Evolutionary conservation across 2,797 vertebrate genomes (phyloP), one percentile per base, ranked within the genome.

Genomic region (Chromis chromis): DNA sequence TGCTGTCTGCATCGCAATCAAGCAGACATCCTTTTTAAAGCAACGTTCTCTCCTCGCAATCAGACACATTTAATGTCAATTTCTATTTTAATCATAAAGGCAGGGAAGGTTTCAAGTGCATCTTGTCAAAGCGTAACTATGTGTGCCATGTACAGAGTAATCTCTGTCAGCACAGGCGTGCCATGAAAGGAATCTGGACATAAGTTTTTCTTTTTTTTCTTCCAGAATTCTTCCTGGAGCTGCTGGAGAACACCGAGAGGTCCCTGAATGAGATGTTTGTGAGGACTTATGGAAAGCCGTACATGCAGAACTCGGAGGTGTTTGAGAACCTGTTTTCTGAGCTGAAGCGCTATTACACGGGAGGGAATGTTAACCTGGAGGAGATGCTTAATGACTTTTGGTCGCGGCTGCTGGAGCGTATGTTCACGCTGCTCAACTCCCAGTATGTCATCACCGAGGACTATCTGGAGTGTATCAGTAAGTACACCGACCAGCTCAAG

Each of bases 371-470:
- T 36, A 98, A 98, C 89, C 89, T 99, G 91, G 97, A 99, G 78
- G 98, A 99, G 83, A 97, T 98, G 96, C 95, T 99, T 50, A 97
- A 96, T 12, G 98, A 99, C 90, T 99, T 99, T 92, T 99, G 98
- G 98, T 96, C 96, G 1, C 95, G 96, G 59, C 94, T 99, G 68
- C 93, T 99, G 92, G 98, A 99, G 83, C 93, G 98, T n/a, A 99
- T 99, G 97, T 99, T 99, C 91, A 97, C 96, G 74, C 95, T 99
- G 63, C 96, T 99, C 82, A 99, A 99, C 91, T 97, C 98, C 0
- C 97, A 99, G 90, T 99, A 97, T 63, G 94, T 97, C 86, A 97
- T 99, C 93, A 96, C 95, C 0, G 98, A 99, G 82, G 98, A 99
- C 94, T 99, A 99, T 93, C 88, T 99, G 92, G 97, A 99, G 80